These are phyloP conservation scores for Physocephala rufipes DNA, from an alignment of 2,888 invertebrate species.

Conservation along the genomic window DNA sequence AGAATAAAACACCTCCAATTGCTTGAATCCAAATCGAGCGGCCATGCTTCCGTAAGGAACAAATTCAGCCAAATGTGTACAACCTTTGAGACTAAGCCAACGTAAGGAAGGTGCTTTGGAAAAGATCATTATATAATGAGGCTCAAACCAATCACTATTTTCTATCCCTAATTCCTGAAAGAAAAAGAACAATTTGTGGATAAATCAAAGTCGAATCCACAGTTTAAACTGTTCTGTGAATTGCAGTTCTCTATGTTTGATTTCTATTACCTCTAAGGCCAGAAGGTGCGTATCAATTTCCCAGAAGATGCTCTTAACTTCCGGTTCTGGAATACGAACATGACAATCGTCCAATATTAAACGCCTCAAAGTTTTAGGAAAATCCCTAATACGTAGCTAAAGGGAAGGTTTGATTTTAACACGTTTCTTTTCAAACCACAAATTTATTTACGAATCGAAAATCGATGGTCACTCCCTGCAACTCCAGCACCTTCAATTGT, in stretches of 20 bases:
- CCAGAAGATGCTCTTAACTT: slow-evolving; percentile 58
- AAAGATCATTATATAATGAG: slow-evolving; percentile 76
- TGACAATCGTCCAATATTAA: slow-evolving; percentile 66
- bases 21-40: slow-evolving; percentile 73
- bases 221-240: too few relatives aligned
- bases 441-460: slow-evolving; percentile 55
- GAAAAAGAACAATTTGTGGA: slow-evolving; percentile 32
- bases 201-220: too few relatives aligned
- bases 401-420: slow-evolving; percentile 40
- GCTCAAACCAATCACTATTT: slow-evolving; percentile 78
- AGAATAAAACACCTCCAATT: slow-evolving; percentile 53
- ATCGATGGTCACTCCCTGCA: slow-evolving; percentile 62
- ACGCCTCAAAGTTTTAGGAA: slow-evolving; percentile 72
- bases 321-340: slow-evolving; percentile 54
- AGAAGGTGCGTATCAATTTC: slow-evolving; percentile 60
- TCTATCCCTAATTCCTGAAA: slow-evolving; percentile 75
- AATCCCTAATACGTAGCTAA: slow-evolving; percentile 73
- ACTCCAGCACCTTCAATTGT: slow-evolving; percentile 54
- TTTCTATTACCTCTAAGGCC: slow-evolving; percentile 53
- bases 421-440: not conserved
- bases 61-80: slow-evolving; percentile 74
- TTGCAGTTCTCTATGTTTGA: too few relatives aligned
- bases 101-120: slow-evolving; percentile 75
- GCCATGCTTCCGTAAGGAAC: slow-evolving; percentile 82
- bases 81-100: slow-evolving; percentile 73